Evolutionary conservation across 2,888 invertebrate species (phyloP), one percentile per base, ranked within the genome.

Genomic region (Laspeyria flexula): DNA sequence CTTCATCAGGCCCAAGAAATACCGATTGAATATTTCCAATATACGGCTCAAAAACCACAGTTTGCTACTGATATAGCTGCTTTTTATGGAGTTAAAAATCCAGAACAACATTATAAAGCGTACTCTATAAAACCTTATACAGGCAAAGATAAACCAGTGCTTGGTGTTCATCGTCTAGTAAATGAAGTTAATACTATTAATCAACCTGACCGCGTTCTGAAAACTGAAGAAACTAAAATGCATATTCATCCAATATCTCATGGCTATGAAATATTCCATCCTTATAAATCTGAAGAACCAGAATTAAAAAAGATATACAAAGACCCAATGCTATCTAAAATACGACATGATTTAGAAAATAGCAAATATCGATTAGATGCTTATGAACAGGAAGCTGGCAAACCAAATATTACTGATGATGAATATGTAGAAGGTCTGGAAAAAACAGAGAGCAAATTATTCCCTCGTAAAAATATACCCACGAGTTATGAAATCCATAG

Each of bases 241-340:
- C 67, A 77, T 29, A 77, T 75, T 0, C 69, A 70, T 23, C 90
- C 92, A 2, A 71, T 68, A 4, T 70, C 81, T 1, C 77, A 78
- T 2, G 81, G 80, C 38, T 91, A 88, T 68, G 88, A 91, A 74
- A 75, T 90, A 3, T 91, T 81, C 43, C 91, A 92, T 65, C 92
- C 92, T 0, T 92, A 92, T 38, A 77, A 88, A 71, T 80, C 79
- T 0, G 91, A 92, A 62, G 83, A 83, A 55, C 86, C 86, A 11
- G 83, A 82, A 3, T 71, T 92, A 31, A 77, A 87, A 59, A 71
- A 78, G 12, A 72, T 91, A 33, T 87, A 90, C 39, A 83, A 82
- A 64, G 87, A 91, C 62, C 87, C 89, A n/a, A 62, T 85, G 2
- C 55, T 88, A 52, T 65, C 72, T 40, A 85, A 90, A 74, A 86